phyloP scores from a whole-genome alignment of 2,888 invertebrate genomes.

The Rhaphigaster nebulosa region DNA sequence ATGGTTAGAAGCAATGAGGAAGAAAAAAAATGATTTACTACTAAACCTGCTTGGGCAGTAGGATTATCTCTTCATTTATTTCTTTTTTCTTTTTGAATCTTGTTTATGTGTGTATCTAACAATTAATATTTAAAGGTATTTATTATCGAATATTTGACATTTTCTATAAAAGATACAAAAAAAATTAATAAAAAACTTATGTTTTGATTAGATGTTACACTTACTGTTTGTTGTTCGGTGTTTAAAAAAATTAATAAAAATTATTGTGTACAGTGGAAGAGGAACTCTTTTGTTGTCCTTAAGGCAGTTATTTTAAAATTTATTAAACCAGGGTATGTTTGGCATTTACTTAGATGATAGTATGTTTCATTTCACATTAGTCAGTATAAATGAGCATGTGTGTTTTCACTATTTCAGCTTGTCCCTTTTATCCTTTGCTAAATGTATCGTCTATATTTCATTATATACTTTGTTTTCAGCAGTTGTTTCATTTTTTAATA shows the following conservation, averaged over 20 bases:
- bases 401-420: constrained; percentile 9
- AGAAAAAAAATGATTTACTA: constrained; percentile 45
- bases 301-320: constrained; percentile 31
- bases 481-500: background rate
- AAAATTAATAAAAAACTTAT: constrained; percentile 51
- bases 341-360: constrained; percentile 33
- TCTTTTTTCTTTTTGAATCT: constrained; percentile 52
- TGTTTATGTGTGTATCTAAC: constrained; percentile 59
- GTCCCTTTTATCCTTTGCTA: background rate
- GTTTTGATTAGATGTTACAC: constrained; percentile 59
- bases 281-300: constrained; percentile 61
- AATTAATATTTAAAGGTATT: constrained; percentile 33
- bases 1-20: constrained; percentile 33
- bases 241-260: constrained; percentile 53
- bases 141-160: constrained; percentile 30
- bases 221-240: constrained; percentile 59
- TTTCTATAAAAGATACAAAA: constrained; percentile 56
- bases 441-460: background rate
- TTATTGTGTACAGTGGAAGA: constrained; percentile 61
- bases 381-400: background rate
- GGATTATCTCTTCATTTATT: constrained; percentile 47
- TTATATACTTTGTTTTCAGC: background rate
- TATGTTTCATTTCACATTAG: constrained; percentile 36
- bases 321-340: constrained; percentile 41
- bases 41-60: constrained; percentile 59